Evolutionary conservation across 2,797 vertebrate genomes (phyloP).

Genomic region (Pachyuromys duprasi): DNA sequence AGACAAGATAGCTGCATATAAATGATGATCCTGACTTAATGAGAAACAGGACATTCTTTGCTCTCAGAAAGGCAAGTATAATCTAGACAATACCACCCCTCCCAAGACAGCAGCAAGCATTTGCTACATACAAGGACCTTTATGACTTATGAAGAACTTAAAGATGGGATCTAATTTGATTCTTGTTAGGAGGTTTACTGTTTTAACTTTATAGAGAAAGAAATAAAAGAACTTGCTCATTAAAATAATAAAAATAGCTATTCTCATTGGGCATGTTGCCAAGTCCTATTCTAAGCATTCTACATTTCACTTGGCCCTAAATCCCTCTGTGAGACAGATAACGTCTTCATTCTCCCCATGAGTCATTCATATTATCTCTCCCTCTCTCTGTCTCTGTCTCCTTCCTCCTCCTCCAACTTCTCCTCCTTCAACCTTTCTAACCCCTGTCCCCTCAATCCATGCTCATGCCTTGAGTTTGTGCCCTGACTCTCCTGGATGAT

Average conservation of each 20-base stretch:
- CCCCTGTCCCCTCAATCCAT: neutral
- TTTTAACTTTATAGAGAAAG: slow-evolving; percentile 54
- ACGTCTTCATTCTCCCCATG: neutral
- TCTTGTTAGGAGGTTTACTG: slow-evolving; percentile 50
- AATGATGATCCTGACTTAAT: slow-evolving; percentile 16
- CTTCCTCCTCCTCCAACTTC: no score
- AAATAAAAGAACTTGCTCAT: neutral
- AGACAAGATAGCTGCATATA: neutral
- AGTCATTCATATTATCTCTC: neutral
- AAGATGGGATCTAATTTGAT: slow-evolving; percentile 29
- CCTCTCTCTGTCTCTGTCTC: neutral
- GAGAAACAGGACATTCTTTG: slow-evolving; percentile 6
- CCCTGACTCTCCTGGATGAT: neutral
- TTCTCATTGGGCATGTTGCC: slow-evolving; percentile 1
- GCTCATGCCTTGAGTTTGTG: neutral
- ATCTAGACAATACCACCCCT: neutral
- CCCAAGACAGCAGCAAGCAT: neutral
- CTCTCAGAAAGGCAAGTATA: neutral
- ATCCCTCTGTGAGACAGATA: neutral
- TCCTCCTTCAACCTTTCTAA: neutral
- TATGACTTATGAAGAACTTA: slow-evolving; percentile 41
- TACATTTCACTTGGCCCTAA: slow-evolving; percentile 3
- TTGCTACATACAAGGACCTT: neutral
- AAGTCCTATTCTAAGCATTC: slow-evolving; percentile 6
- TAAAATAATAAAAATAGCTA: slow-evolving; percentile 47